These are phyloP conservation scores for Lethenteron camtschaticum DNA, from an alignment of 2,113 vertebrate species.

Conservation along the genomic window DNA sequence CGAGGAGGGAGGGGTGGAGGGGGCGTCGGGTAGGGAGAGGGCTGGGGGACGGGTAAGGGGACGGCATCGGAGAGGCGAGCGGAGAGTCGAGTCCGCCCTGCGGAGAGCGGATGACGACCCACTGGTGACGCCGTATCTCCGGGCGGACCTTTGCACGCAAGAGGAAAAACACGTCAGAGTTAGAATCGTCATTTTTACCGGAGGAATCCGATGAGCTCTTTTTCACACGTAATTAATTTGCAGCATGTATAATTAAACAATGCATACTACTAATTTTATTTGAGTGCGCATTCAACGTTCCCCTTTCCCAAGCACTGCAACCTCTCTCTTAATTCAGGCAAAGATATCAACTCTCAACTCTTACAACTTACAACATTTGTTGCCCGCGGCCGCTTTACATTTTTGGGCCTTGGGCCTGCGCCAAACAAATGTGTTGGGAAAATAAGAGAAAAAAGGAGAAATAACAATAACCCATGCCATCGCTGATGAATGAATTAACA, in stretches of 20 bases:
- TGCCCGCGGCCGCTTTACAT: too few relatives aligned
- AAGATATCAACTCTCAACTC: too few relatives aligned
- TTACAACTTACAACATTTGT: too few relatives aligned
- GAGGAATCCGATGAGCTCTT: too few relatives aligned
- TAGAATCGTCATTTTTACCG: too few relatives aligned
- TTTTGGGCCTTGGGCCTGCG: too few relatives aligned
- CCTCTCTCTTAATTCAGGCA: too few relatives aligned
- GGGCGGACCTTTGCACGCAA: constrained; percentile 31
- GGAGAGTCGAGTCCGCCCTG: constrained; percentile 21
- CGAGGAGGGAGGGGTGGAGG: constrained; percentile 3
- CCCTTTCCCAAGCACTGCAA: too few relatives aligned
- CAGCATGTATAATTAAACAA: too few relatives aligned
- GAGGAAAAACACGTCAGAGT: neutral
- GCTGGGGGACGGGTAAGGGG: constrained; percentile 10
- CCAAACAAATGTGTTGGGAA: neutral
- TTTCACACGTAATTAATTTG: too few relatives aligned
- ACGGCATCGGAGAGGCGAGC: constrained; percentile 11
- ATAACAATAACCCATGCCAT: neutral
- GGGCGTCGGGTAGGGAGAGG: constrained; percentile 6
- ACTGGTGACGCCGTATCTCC: constrained; percentile 37
- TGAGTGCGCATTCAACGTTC: too few relatives aligned
- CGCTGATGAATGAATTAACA: neutral
- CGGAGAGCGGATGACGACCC: constrained; percentile 33
- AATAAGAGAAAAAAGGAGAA: neutral
- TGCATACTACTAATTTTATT: too few relatives aligned